Evolutionary conservation across 2,113 vertebrate genomes (phyloP), one percentile per base, ranked within the genome.

Genomic region (Datnioides undecimradiatus): DNA sequence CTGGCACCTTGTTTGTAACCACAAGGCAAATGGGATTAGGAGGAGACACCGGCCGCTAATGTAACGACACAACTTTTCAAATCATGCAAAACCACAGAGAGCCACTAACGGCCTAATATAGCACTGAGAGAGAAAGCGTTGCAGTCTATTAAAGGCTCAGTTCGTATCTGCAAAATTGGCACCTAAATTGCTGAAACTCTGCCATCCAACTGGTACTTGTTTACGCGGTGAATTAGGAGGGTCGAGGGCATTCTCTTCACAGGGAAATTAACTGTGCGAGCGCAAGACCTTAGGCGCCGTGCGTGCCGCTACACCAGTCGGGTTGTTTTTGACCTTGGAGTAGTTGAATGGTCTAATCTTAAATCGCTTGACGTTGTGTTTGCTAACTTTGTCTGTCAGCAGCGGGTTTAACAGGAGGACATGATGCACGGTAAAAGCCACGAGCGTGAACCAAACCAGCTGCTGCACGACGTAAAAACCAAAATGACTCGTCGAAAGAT

Each of bases 21-120:
- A 90, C 74, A 76, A 87, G 79, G 78, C 86, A 94, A 92, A 92
- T 89, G 82, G 90, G 91, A 93, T 93, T 90, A 90, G 86, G 77
- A 87, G 65, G 79, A 84, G 81, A 89, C 87, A 82, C 63, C 12
- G 23, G 69, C 66, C 27, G 41, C 76, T 92, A 93, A 91, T 92
- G 87, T 87, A 88, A 87, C 43, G 57, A 79, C 87, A 87, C 65
- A 73, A 90, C 79, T 88, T 90, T 82, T 86, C 83, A 88, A 91
- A 90, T 90, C 91, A 80, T 85, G 79, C 69, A 84, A 92, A 92
- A 88, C 79, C 76, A 82, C 84, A 73, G 77, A 85, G 84, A 80
- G 81, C 79, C 73, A 86, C 78, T 84, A 74, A 76, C 21, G 8
- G 40, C 21, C 64, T 36, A 48, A 79, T 63, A 13, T 6, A 58